These are phyloP conservation scores for Rhyzopertha dominica DNA, from an alignment of 1,140 invertebrate genomes.

Conservation along the genomic window DNA sequence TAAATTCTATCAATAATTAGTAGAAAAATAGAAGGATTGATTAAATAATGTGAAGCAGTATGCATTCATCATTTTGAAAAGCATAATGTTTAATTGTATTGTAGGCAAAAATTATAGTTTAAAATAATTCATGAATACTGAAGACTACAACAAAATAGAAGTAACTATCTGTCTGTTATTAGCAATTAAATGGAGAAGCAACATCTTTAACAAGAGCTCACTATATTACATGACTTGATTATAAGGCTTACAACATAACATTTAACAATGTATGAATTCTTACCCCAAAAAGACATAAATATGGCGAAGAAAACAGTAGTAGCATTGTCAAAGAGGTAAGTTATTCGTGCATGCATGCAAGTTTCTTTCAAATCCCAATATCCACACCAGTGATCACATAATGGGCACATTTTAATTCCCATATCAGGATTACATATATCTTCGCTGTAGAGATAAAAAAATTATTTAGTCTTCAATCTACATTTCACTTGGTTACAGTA, in stretches of 20 bases:
- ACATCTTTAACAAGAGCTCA: too few relatives aligned
- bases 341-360: slow-evolving; percentile 79
- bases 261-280: too few relatives aligned
- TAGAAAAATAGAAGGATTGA: neutral
- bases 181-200: too few relatives aligned
- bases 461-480: slow-evolving; percentile 2
- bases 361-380: slow-evolving; percentile 86
- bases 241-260: too few relatives aligned
- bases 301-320: slow-evolving; percentile 91
- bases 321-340: slow-evolving; percentile 93
- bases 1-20: too few relatives aligned
- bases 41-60: neutral
- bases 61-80: neutral
- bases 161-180: too few relatives aligned
- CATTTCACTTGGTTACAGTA: too few relatives aligned
- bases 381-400: slow-evolving; percentile 78
- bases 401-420: slow-evolving; percentile 73
- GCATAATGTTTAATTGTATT: too few relatives aligned
- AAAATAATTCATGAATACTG: too few relatives aligned
- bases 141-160: too few relatives aligned
- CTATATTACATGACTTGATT: too few relatives aligned
- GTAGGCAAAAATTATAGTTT: too few relatives aligned
- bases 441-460: slow-evolving; percentile 54
- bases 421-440: slow-evolving; percentile 69
- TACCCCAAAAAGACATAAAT: slow-evolving; percentile 96